Conservation (phyloP, 2,888 invertebrate genomes). For the Drosophila kuntzei region DNA sequence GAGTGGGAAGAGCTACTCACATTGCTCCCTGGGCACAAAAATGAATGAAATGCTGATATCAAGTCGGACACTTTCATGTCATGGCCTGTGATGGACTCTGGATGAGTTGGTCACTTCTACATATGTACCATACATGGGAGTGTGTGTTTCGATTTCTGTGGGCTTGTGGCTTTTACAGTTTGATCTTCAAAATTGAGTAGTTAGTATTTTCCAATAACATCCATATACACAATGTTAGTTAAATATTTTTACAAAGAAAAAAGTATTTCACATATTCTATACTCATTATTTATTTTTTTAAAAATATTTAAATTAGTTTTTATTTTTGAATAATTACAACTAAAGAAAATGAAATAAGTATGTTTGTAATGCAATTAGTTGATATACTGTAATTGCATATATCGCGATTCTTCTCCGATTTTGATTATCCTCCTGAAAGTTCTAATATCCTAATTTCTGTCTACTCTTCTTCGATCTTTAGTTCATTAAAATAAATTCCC, state of each 20-base stretch:
- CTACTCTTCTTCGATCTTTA: neutral
- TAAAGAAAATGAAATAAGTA: neutral
- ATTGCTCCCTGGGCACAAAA: conserved; percentile 29
- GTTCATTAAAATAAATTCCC: neutral
- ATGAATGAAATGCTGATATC: conserved; percentile 52
- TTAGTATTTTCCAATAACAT: neutral
- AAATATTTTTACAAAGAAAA: too few species aligned
- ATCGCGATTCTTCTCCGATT: neutral
- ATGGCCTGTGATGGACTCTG: conserved; percentile 26
- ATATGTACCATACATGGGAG: too few species aligned
- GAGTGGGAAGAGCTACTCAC: neutral
- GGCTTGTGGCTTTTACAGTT: neutral
- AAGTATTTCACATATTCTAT: too few species aligned
- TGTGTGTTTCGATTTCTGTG: neutral
- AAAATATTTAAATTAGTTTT: too few species aligned
- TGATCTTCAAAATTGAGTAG: neutral
- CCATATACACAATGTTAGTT: too few species aligned
- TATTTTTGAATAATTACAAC: neutral
- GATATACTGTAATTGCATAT: too few species aligned
- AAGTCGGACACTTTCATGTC: conserved; percentile 36
- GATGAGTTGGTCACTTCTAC: conserved; percentile 14
- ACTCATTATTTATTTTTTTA: too few species aligned
- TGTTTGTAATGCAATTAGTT: too few species aligned
- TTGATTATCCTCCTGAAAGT: neutral
- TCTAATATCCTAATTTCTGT: neutral